Conservation (phyloP, 2,113 vertebrate genomes). For the Cromileptes altivelis region DNA sequence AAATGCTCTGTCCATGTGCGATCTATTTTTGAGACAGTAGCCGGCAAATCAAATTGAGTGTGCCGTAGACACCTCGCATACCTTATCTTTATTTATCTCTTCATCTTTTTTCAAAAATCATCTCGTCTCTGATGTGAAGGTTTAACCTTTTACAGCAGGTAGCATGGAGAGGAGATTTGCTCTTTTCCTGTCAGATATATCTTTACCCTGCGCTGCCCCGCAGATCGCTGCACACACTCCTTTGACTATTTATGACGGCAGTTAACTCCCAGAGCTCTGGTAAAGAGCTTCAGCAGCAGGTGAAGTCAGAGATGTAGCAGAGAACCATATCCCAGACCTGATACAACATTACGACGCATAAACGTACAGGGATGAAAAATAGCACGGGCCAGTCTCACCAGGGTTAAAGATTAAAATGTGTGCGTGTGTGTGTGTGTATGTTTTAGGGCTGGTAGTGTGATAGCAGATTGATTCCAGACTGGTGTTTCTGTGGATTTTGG, state of each 20-base stretch:
- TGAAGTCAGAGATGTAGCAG: slow-evolving; percentile 66
- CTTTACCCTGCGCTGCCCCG: slow-evolving; percentile 63
- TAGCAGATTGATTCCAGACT: slow-evolving; percentile 85
- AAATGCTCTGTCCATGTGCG: slow-evolving; percentile 16
- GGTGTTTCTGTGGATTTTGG: slow-evolving; percentile 66
- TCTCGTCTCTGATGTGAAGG: slow-evolving; percentile 46
- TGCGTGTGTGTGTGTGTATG: slow-evolving; percentile 60
- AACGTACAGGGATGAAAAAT: slow-evolving; percentile 79
- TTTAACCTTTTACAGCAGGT: slow-evolving; percentile 68
- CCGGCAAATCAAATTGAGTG: slow-evolving; percentile 49
- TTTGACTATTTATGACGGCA: slow-evolving; percentile 77
- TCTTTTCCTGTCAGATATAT: slow-evolving; percentile 75
- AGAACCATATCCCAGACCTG: slow-evolving; percentile 67
- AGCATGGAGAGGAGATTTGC: slow-evolving; percentile 68
- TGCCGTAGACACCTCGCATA: slow-evolving; percentile 24
- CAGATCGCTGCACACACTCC: slow-evolving; percentile 61
- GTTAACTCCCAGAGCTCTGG: slow-evolving; percentile 79
- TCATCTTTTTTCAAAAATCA: slow-evolving; percentile 17
- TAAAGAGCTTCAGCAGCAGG: slow-evolving; percentile 83
- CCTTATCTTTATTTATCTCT: slow-evolving; percentile 28
- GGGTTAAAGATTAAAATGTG: slow-evolving; percentile 72
- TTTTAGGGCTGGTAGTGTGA: slow-evolving; percentile 50
- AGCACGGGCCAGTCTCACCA: slow-evolving; percentile 41
- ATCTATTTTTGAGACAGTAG: slow-evolving; percentile 39
- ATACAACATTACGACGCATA: slow-evolving; percentile 73